These are phyloP conservation scores for Xenopus tropicalis DNA, from an alignment of 2,113 vertebrate species.

Conservation along the genomic window DNA sequence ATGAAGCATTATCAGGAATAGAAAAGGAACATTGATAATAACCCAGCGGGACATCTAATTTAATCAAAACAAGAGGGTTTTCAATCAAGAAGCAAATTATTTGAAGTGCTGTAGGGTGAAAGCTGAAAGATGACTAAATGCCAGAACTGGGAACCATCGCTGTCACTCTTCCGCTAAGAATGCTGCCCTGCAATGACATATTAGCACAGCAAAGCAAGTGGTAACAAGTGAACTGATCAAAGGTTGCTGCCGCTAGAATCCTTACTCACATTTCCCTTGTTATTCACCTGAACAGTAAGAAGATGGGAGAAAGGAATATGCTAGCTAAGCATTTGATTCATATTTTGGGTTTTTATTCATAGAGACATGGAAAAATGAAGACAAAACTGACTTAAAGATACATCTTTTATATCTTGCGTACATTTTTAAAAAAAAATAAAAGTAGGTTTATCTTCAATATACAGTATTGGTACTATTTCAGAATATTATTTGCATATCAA, in stretches of 20 bases:
- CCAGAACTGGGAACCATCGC: not conserved
- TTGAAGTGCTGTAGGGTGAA: constrained; percentile 26
- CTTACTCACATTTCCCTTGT: constrained; percentile 28
- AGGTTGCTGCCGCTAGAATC: constrained; percentile 10
- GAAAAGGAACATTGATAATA: constrained; percentile 1
- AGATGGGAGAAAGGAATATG: constrained; percentile 19
- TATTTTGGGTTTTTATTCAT: constrained; percentile 5
- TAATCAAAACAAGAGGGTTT: constrained; percentile 14
- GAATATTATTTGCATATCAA: too few species aligned
- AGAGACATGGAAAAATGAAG: not conserved
- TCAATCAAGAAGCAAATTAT: constrained; percentile 18
- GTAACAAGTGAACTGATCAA: constrained; percentile 28
- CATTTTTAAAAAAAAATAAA: too few species aligned
- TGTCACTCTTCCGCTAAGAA: constrained; percentile 25
- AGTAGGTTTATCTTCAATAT: too few species aligned
- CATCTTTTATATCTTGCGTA: too few species aligned
- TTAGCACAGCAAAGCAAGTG: constrained; percentile 16
- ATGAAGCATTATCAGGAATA: not conserved
- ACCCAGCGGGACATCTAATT: constrained; percentile 15
- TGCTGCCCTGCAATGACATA: constrained; percentile 14
- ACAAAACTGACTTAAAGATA: too few species aligned
- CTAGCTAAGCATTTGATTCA: constrained; percentile 9
- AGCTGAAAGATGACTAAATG: constrained; percentile 7
- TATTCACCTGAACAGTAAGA: constrained; percentile 25
- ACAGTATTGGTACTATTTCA: too few species aligned